These are phyloP conservation scores for Pharmacophagus antenor DNA, from an alignment of 2,888 invertebrate genomes.

Conservation along the genomic window DNA sequence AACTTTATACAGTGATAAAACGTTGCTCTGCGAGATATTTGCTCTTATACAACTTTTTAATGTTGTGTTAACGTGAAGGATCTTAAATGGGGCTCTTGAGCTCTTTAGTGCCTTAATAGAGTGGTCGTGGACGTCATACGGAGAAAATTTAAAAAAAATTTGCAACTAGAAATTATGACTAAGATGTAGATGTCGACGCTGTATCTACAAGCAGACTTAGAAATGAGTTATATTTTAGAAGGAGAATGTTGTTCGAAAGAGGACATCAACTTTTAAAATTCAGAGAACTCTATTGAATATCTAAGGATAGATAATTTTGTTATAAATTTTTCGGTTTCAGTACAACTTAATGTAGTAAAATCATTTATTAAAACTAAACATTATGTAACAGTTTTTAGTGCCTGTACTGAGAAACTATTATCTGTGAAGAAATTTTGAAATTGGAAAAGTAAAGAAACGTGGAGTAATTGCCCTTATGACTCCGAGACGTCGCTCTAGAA, in stretches of 20 bases:
- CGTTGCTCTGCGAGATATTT: conserved; percentile 63
- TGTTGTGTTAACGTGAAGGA: conserved; percentile 57
- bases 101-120: conserved; percentile 58
- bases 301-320: too few species aligned
- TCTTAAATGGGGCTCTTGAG: conserved; percentile 57
- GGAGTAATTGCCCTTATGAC: conserved; percentile 57
- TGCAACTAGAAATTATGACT: conserved; percentile 19
- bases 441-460: conserved; percentile 42
- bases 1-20: conserved; percentile 71
- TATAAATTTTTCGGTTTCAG: too few species aligned
- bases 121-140: conserved; percentile 40
- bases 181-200: conserved; percentile 1
- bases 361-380: background rate
- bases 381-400: background rate
- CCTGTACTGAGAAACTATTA: background rate
- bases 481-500: conserved; percentile 47
- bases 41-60: conserved; percentile 66
- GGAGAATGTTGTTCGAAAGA: too few species aligned
- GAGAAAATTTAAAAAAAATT: conserved; percentile 14
- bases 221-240: too few species aligned
- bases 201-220: background rate
- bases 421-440: conserved; percentile 30
- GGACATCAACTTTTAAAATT: too few species aligned
- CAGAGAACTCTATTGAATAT: too few species aligned
- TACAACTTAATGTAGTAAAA: too few species aligned